Evolutionary conservation across 2,888 invertebrate genomes (phyloP), one percentile per base, ranked within the genome.

Genomic region (Gerris lacustris): DNA sequence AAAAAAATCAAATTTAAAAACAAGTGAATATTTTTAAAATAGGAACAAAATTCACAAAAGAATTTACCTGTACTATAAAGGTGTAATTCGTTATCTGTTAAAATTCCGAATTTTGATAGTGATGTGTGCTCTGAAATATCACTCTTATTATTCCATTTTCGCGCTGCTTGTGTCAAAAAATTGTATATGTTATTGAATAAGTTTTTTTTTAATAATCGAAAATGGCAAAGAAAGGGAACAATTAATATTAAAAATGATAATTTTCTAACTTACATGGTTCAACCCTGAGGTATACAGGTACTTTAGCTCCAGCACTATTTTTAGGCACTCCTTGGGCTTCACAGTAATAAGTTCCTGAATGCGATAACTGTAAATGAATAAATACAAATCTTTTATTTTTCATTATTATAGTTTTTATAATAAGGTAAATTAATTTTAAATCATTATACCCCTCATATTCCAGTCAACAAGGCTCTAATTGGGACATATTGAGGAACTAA

Each of bases 311-410:
- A 6, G 87, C 85, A 0, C 85, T 82, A 62, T 84, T 82, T 45
- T 82, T 78, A 31, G 88, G 82, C 77, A 87, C 88, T 6, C 86
- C 86, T 6, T 86, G 81, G 2, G 93, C 92, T 80, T 91, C 88
- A 80, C 96, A 96, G 71, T 91, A 83, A 81, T 96, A 96, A 2
- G 85, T 84, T 63, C 96, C 96, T 43, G 87, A 84, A 76, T 95
- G 90, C 67, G 87, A 86, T 17, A 87, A 75, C 85, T 89, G 79
- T 43, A 73, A 71, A 55, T 55, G 5, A 55, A 55, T 5, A 55
- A 55, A 55, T 55, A 55, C 1, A 55, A 4, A 55, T 55, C 5
- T 55, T 31, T 31, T 31, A 31, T 31, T 31, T 31, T 31, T 31
- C 4, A 31, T 31, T 31, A 31, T 31, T 31, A 31, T 31, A n/a